Evolutionary conservation across 2,888 invertebrate species (phyloP).

Genomic region (Shargacucullia verbasci): DNA sequence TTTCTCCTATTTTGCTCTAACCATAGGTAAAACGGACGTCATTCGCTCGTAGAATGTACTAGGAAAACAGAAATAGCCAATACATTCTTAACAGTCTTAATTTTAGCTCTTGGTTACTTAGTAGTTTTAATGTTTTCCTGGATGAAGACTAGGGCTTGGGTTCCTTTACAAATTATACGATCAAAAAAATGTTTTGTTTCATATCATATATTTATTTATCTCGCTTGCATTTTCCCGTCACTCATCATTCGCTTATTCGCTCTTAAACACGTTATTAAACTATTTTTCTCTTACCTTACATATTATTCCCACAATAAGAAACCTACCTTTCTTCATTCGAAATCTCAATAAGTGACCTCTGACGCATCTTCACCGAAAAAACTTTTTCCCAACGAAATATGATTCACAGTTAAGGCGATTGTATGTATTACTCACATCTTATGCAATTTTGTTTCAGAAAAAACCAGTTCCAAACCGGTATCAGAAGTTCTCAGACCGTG

Average conservation of each 20-base stretch:
- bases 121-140: no score
- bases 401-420: conserved; percentile 45
- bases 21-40: conserved; percentile 7
- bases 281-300: no score
- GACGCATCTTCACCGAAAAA: conserved; percentile 19
- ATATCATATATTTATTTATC: no score
- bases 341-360: conserved; percentile 11
- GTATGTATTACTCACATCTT: conserved; percentile 51
- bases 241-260: no score
- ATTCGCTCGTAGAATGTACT: conserved; percentile 3
- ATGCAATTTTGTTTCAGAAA: conserved; percentile 46
- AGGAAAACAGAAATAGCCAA: conserved; percentile 1
- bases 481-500: conserved; percentile 38
- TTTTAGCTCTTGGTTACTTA: no score
- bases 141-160: no score
- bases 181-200: no score
- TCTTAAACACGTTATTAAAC: no score
- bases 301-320: no score
- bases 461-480: conserved; percentile 42
- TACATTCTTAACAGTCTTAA: neutral
- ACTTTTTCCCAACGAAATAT: conserved; percentile 24
- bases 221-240: no score
- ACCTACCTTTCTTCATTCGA: neutral
- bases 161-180: no score
- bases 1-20: conserved; percentile 22